phyloP scores from a whole-genome alignment of 2,113 vertebrate genomes.

The Saguinus imperator region DNA sequence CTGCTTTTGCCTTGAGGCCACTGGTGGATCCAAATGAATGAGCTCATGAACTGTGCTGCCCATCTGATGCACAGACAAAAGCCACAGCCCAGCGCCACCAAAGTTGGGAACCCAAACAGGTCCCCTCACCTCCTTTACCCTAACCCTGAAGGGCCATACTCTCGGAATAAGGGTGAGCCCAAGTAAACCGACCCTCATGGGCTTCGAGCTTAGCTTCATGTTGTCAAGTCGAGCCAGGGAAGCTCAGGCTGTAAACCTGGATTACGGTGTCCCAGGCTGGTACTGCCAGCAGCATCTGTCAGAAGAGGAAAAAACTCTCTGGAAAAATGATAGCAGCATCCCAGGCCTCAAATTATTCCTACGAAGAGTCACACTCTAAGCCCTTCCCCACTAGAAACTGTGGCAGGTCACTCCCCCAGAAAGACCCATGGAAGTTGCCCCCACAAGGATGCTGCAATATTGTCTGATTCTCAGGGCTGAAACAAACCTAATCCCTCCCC shows the following conservation, averaged over 20 bases:
- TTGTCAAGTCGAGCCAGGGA: not conserved
- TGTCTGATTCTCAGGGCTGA: not conserved
- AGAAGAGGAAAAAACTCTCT: not conserved
- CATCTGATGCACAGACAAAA: not conserved
- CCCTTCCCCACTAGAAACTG: not conserved
- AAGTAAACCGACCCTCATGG: rapidly evolving
- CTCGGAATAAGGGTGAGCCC: not conserved
- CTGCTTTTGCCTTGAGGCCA: not conserved
- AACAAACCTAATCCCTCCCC: not conserved
- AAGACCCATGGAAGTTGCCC: not conserved
- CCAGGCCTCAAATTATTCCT: not conserved
- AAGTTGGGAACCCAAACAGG: not conserved
- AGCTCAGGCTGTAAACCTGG: not conserved
- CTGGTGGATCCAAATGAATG: not conserved
- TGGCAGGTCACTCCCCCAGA: not conserved
- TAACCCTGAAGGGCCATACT: not conserved
- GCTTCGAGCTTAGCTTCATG: not conserved
- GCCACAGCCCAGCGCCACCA: not conserved
- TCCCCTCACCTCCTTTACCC: not conserved
- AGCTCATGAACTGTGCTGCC: not conserved
- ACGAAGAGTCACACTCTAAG: not conserved
- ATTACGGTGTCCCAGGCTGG: no score
- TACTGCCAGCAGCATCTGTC: not conserved
- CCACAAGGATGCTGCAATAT: not conserved
- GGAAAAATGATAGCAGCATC: not conserved